Conservation (phyloP, 2,888 invertebrate genomes). For the Syritta pipiens region DNA sequence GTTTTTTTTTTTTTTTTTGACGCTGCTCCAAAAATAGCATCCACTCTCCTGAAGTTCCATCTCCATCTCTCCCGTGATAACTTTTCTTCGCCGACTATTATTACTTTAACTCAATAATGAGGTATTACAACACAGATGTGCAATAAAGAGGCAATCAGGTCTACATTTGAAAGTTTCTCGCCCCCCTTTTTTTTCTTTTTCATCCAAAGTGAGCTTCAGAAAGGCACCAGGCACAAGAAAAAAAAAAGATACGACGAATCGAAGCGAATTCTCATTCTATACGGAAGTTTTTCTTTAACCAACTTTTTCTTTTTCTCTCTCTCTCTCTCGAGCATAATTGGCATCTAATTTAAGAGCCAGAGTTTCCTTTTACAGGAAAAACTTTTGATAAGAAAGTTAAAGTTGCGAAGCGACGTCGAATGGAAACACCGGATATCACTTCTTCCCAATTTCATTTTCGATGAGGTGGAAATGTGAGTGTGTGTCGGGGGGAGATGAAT, state of each 20-base stretch:
- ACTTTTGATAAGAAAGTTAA: slow-evolving; percentile 55
- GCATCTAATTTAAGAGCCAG: slow-evolving; percentile 64
- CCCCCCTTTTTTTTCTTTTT: slow-evolving; percentile 10
- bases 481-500: no score
- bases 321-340: slow-evolving; percentile 49
- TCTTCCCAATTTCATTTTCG: slow-evolving; percentile 36
- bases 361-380: slow-evolving; percentile 33
- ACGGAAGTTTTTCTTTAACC: slow-evolving; percentile 34
- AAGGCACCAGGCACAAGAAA: background rate
- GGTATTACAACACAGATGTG: slow-evolving; percentile 68
- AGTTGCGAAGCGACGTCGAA: background rate
- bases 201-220: background rate
- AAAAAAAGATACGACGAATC: slow-evolving; percentile 1
- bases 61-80: slow-evolving; percentile 52
- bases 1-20: slow-evolving; percentile 1
- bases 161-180: slow-evolving; percentile 53
- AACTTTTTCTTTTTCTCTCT: slow-evolving; percentile 15
- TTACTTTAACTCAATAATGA: slow-evolving; percentile 66
- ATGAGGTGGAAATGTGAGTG: no score
- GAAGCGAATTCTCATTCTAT: slow-evolving; percentile 31
- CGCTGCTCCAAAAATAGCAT: slow-evolving; percentile 23
- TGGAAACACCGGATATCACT: slow-evolving; percentile 16
- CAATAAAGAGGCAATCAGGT: slow-evolving; percentile 67
- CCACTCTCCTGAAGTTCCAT: slow-evolving; percentile 46
- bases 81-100: slow-evolving; percentile 51